A percentile compares a stretch with the other conserved stretches of the same genome.
These are phyloP conservation scores for Corythaeola cristata DNA, from an alignment of 2,113 vertebrate species.

Conservation along the genomic window DNA sequence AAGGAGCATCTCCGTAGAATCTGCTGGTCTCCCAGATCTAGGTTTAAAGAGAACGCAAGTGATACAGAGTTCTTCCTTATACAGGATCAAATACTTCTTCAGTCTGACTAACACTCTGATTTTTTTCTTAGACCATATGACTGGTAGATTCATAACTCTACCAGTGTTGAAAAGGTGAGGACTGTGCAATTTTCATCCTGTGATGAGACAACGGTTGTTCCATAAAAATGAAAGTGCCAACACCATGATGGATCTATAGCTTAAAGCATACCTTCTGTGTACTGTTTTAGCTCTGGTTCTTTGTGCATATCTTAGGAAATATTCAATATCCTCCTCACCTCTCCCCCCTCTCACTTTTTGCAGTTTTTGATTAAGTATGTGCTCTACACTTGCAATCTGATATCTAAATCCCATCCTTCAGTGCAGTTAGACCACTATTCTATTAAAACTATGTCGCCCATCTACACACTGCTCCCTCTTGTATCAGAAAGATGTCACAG, in stretches of 20 bases:
- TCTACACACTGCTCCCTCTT: not conserved
- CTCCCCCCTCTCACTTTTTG: not conserved
- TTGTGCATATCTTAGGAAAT: not conserved
- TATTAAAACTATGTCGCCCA: not conserved
- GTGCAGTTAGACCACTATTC: not conserved
- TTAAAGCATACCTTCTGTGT: not conserved
- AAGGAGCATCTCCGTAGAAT: not conserved
- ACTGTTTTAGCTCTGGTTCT: not conserved
- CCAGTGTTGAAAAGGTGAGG: not conserved
- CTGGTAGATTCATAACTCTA: not conserved
- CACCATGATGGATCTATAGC: conserved; percentile 1
- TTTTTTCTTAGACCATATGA: not conserved
- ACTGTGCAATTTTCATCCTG: conserved; percentile 6
- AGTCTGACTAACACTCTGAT: not conserved
- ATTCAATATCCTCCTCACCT: not conserved
- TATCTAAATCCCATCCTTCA: not conserved
- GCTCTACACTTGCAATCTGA: not conserved
- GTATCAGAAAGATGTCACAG: not conserved
- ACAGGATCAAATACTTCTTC: not conserved
- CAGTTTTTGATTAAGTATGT: not conserved
- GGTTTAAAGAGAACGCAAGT: not conserved
- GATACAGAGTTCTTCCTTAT: not conserved
- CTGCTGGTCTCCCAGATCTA: not conserved
- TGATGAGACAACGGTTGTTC: conserved; percentile 1
- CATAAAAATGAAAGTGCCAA: conserved; percentile 32